Base-by-base conservation (phyloP, 2,113 vertebrate genomes). In the Macrotis lagotis region DNA sequence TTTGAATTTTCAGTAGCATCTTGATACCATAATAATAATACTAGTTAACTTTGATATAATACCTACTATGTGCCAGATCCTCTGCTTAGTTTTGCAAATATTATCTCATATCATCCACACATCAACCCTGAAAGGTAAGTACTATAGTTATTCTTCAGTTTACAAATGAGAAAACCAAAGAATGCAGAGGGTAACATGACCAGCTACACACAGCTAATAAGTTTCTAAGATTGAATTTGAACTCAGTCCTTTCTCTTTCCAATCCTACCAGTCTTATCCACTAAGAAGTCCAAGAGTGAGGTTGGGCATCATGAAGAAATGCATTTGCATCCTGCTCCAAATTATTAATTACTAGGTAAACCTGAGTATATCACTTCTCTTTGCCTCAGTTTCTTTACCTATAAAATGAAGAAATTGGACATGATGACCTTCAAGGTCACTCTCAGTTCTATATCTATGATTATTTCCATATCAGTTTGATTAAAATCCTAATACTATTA, bases 1-100 rank as follows among this genome's bases (percentile, higher is more conserved):
- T 93, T 97, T 96, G 92, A 51, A 93, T 94, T 96, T 97, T 94
- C 51, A 95, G 92, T 44, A 44, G n/a, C 19, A 8, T 83, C 66
- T 83, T 83, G n/a, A 16, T 83, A 83, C 19, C 19, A 44, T n/a
- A 55, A 28, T 28, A 28, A 55, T 55, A 55, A 28, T 55, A n/a
- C 11, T 59, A 11, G 31, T 5, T 44, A 83, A 22, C 19, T 22
- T 83, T n/a, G 44, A 8, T 83, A 44, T 44, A 22, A 2, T n/a
- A 83, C 19, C 0, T 83, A 83, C 37, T 44, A 83, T 1, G 4
- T n/a, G 66, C 66, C 66, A 74, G 37, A 16, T 0, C 6, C 16
- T n/a, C 3, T n/a, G 66, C 37, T 74, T 4, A 14, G 37, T n/a
- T 37, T 37, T 44, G 44, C n/a, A 44, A 83, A 83, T 83, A 44